Evolutionary conservation across 1,140 invertebrate genomes (phyloP).

Genomic region (Neomicropteryx cornuta): DNA sequence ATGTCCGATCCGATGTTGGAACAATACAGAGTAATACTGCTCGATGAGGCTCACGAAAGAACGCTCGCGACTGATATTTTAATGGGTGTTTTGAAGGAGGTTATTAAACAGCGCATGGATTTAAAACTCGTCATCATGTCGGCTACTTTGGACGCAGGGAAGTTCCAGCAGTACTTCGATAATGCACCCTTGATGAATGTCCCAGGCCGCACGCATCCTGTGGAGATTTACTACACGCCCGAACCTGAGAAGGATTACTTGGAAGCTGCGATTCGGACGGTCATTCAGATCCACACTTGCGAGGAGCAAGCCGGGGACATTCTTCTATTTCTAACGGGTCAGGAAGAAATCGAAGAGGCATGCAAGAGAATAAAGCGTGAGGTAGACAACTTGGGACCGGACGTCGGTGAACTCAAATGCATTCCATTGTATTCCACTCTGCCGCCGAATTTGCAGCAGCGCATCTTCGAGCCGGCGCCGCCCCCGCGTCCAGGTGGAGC

Average conservation of each 20-base stretch:
- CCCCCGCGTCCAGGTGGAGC: conserved; percentile 88
- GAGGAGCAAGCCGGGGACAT: conserved; percentile 93
- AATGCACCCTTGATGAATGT: conserved; percentile 98
- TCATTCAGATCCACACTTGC: conserved; percentile 98
- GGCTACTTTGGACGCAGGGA: conserved; percentile 98
- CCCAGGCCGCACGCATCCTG: conserved; percentile 89
- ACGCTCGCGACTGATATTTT: conserved; percentile 97
- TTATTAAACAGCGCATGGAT: conserved; percentile 86
- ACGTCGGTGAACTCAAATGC: conserved; percentile 95
- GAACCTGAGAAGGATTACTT: conserved; percentile 97
- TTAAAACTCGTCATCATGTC: conserved; percentile 99
- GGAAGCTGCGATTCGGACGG: conserved; percentile 96
- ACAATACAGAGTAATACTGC: conserved; percentile 88
- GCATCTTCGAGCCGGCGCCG: conserved; percentile 94
- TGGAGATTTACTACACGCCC: conserved; percentile 98
- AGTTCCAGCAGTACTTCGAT: conserved; percentile 98
- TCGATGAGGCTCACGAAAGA: conserved; percentile 98
- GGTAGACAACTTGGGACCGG: conserved; percentile 91
- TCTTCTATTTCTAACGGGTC: conserved; percentile 88
- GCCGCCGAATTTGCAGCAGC: conserved; percentile 93
- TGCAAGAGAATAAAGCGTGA: conserved; percentile 96
- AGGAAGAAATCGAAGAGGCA: conserved; percentile 97
- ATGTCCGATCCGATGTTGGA: conserved; percentile 99
- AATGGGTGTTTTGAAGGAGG: conserved; percentile 98
- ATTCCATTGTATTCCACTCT: conserved; percentile 98